A percentile compares a stretch with the other conserved stretches of the same genome.
These are phyloP conservation scores for Cyprichromis sp. DNA, from an alignment of 2,113 vertebrate genomes.

Conservation along the genomic window DNA sequence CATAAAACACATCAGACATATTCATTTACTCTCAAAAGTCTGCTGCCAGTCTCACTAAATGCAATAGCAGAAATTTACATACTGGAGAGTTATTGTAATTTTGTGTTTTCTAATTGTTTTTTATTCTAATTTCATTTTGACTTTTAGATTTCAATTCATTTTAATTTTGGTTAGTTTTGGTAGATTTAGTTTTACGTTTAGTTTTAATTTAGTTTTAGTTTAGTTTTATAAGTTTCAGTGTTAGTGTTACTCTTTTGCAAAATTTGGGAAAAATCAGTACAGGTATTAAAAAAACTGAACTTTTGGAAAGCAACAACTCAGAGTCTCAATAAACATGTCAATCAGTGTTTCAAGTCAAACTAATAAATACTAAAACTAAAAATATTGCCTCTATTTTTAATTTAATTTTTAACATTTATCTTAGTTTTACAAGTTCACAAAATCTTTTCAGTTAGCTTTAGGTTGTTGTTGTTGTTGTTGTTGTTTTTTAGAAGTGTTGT, in stretches of 20 bases:
- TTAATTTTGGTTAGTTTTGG: not conserved
- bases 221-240: not conserved
- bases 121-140: not conserved
- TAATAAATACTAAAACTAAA: not conserved
- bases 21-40: not conserved
- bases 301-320: not conserved
- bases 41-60: not conserved
- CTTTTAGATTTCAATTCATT: not conserved
- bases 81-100: not conserved
- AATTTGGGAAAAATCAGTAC: not conserved
- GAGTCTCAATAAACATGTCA: not conserved
- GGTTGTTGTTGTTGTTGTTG: rapidly evolving
- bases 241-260: not conserved
- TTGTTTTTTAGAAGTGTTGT: not conserved
- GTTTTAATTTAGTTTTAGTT: not conserved
- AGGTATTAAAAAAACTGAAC: not conserved
- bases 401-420: not conserved
- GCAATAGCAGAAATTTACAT: not conserved
- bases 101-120: not conserved
- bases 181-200: not conserved
- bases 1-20: not conserved
- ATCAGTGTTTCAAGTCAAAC: not conserved
- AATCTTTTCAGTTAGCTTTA: not conserved
- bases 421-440: not conserved
- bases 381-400: not conserved